Evolutionary conservation across 1,140 invertebrate species (phyloP), one percentile per base, ranked within the genome.

Genomic region (Adoxophyes honmai): DNA sequence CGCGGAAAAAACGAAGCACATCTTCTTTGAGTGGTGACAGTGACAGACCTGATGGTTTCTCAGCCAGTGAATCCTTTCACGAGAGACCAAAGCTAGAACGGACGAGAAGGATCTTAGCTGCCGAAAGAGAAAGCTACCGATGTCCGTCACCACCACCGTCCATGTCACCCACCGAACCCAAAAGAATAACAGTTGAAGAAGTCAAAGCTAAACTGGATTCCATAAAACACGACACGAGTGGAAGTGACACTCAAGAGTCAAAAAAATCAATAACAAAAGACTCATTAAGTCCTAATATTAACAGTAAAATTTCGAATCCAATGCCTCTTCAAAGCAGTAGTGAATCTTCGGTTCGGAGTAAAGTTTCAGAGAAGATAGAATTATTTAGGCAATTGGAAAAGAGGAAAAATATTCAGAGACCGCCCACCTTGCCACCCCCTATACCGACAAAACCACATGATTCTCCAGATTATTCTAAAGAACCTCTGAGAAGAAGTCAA

Each of bases 21-120:
- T 92, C 90, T 58, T 92, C 92, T 1, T 60, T 91, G 4, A 91
- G 91, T 57, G 91, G 91, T 34, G 91, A 92, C 57, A 92, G 90
- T 60, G 92, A 92, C 57, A 82, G 87, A 55, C 78, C 81, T 13
- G 90, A 88, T 60, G 78, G 81, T n/a, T 81, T 77, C 48, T 86
- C 84, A 52, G 74, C 73, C 1, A 73, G 74, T 53, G 84, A 86
- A 58, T 85, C 79, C 0, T 82, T 73, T 62, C 57, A 54, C 51
- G 77, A 89, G 66, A 75, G 81, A 68, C 55, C 69, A 7, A 81
- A 73, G 66, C 59, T 64, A 38, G 78, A 78, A 62, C 78, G 71
- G 70, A 73, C 59, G 34, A 73, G 73, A 58, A 72, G 68, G 54
- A 62, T 66, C 42, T 75, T 70, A 58, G 62, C 69, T 48, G 42